phyloP scores from a whole-genome alignment of 2,888 invertebrate species.

The Lepidonotus clava region DNA sequence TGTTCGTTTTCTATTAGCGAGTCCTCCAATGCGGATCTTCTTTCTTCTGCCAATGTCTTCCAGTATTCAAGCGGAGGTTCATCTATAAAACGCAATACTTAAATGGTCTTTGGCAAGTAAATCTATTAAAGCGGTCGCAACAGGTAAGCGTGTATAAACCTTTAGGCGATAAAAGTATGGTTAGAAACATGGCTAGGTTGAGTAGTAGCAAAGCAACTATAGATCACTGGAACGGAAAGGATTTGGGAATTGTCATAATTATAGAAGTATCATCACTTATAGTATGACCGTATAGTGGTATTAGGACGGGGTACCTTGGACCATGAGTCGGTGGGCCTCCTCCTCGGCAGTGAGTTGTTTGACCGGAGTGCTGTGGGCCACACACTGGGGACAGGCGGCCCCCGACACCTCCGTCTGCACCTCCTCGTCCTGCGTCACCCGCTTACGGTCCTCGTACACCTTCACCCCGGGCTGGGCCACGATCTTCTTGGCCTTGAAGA shows the following conservation, averaged over 20 bases:
- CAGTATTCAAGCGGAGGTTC: conserved; percentile 72
- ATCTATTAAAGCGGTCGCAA: too few relatives aligned
- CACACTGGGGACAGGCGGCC: neutral
- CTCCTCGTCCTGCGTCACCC: neutral
- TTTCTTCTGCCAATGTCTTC: conserved; percentile 74
- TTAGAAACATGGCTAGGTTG: too few relatives aligned
- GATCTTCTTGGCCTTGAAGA: conserved; percentile 4
- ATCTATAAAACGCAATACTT: conserved; percentile 69
- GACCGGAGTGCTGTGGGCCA: neutral
- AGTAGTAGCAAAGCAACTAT: too few relatives aligned
- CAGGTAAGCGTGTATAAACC: too few relatives aligned
- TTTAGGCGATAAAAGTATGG: too few relatives aligned
- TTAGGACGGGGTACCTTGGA: conserved; percentile 70
- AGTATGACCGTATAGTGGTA: neutral
- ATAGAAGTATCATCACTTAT: too few relatives aligned
- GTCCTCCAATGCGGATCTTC: conserved; percentile 72
- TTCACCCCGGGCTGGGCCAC: neutral
- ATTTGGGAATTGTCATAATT: too few relatives aligned
- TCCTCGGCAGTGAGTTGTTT: conserved; percentile 59
- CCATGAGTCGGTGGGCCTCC: conserved; percentile 71
- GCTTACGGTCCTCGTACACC: conserved; percentile 24
- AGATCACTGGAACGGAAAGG: too few relatives aligned
- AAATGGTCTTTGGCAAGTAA: too few relatives aligned
- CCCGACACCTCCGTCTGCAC: neutral
- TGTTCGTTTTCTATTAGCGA: conserved; percentile 74